Conservation (phyloP, 1,140 invertebrate species). For the Drosophila ananassae region DNA sequence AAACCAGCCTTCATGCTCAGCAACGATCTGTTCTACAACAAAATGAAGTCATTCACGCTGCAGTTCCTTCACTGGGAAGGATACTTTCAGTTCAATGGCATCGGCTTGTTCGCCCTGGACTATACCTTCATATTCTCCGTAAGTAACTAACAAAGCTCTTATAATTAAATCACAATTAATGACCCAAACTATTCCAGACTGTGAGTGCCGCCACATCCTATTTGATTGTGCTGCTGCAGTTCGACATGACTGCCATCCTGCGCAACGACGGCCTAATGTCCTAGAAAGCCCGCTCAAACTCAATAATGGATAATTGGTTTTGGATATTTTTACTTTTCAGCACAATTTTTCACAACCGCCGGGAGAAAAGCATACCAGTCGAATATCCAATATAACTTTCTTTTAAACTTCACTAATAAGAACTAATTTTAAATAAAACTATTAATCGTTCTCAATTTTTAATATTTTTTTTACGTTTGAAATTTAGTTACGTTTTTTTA, state of each 20-base stretch:
- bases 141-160: slow-evolving; percentile 2
- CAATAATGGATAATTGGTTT: slow-evolving; percentile 23
- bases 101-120: slow-evolving; percentile 78
- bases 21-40: slow-evolving; percentile 82
- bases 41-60: slow-evolving; percentile 83
- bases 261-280: slow-evolving; percentile 70
- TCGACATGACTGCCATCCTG: slow-evolving; percentile 80
- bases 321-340: not conserved
- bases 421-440: not conserved
- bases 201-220: slow-evolving; percentile 83
- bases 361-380: no score
- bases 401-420: no score
- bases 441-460: no score
- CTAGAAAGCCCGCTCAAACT: slow-evolving; percentile 37
- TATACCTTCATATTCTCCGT: slow-evolving; percentile 84
- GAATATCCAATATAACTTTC: no score
- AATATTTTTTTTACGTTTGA: no score
- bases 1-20: slow-evolving; percentile 82
- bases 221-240: slow-evolving; percentile 83
- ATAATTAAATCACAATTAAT: not conserved
- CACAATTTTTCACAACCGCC: not conserved
- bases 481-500: not conserved
- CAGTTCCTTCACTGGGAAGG: slow-evolving; percentile 83
- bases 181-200: slow-evolving; percentile 59
- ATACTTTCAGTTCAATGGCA: slow-evolving; percentile 82